Percentiles rank a stretch among this genome's conserved stretches.
Evolutionary conservation across 2,888 invertebrate species (phyloP).

Genomic region (Andricus quercusramuli): DNA sequence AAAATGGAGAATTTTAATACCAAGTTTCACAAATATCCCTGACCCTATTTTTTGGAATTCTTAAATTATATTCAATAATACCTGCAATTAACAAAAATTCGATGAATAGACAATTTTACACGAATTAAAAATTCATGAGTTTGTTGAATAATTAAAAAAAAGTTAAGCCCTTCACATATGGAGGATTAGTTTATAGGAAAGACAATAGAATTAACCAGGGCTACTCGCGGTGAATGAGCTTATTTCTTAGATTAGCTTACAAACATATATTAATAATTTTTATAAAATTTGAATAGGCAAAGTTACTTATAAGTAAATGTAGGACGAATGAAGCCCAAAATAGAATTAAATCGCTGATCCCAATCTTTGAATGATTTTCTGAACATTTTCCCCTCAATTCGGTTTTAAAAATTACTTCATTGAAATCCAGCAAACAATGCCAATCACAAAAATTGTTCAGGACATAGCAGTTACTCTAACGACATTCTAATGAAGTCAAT

Average conservation of each 20-base stretch:
- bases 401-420: not conserved
- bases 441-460: too few species aligned
- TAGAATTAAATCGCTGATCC: not conserved
- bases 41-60: too few species aligned
- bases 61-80: not conserved
- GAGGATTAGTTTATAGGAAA: not conserved
- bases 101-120: not conserved
- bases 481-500: too few species aligned
- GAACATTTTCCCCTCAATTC: not conserved
- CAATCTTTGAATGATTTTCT: not conserved
- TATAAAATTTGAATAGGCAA: too few species aligned
- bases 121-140: not conserved
- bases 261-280: too few species aligned
- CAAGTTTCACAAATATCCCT: too few species aligned
- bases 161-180: not conserved
- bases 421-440: not conserved
- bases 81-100: not conserved
- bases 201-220: not conserved
- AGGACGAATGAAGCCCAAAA: not conserved
- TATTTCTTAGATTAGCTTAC: not conserved
- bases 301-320: not conserved
- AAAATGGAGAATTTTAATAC: too few species aligned
- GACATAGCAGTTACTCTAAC: too few species aligned
- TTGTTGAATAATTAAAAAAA: not conserved
- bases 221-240: slow-evolving; percentile 6